Percentiles rank a stretch among this genome's conserved stretches.
phyloP scores from a whole-genome alignment of 2,888 invertebrate species.

The Parnassius orleans region DNA sequence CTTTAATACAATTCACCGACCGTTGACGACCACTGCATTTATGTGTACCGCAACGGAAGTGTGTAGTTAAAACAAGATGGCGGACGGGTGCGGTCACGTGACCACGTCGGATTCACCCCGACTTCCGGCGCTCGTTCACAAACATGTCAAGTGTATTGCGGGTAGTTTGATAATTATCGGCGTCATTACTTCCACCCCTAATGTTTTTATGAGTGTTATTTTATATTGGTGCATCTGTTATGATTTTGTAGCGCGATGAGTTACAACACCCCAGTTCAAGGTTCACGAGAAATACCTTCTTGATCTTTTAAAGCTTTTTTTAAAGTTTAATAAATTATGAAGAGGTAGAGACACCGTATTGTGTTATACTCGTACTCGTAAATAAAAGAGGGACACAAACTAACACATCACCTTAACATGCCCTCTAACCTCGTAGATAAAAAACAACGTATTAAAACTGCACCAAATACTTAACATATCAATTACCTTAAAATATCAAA shows the following conservation, averaged over 20 bases:
- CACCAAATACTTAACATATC: too few species aligned
- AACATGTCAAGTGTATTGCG: conserved; percentile 74
- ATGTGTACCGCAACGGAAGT: conserved; percentile 63
- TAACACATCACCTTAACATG: too few species aligned
- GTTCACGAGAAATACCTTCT: conserved; percentile 8
- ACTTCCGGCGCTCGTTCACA: conserved; percentile 67
- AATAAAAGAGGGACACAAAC: too few species aligned
- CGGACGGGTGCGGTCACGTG: conserved; percentile 68
- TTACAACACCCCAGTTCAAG: conserved; percentile 7
- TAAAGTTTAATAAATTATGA: neutral
- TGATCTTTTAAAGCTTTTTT: neutral
- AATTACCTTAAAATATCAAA: too few species aligned
- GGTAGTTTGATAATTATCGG: conserved; percentile 72
- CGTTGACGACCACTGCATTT: conserved; percentile 57
- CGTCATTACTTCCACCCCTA: conserved; percentile 54
- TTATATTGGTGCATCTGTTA: conserved; percentile 64
- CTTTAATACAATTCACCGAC: conserved; percentile 43
- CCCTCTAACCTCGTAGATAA: too few species aligned
- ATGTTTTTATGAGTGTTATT: conserved; percentile 53
- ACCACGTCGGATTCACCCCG: conserved; percentile 72
- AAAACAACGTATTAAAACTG: too few species aligned
- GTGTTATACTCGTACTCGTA: too few species aligned
- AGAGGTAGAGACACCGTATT: neutral
- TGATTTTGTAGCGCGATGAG: conserved; percentile 41
- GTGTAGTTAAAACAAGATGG: conserved; percentile 74